These are phyloP conservation scores for Centruroides vittatus DNA, from an alignment of 1,140 invertebrate genomes.

Conservation along the genomic window DNA sequence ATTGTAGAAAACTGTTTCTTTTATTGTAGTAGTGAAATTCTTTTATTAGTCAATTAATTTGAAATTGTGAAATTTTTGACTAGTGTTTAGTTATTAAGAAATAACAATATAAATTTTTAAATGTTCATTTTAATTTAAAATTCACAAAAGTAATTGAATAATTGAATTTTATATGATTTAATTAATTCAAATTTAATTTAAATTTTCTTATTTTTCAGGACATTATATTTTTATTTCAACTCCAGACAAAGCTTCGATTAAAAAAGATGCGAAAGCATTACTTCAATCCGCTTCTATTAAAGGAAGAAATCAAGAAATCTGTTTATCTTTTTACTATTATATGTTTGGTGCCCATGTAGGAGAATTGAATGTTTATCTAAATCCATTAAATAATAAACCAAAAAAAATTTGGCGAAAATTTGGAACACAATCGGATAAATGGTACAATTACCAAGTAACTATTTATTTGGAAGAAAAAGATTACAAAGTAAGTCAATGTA, in stretches of 20 bases:
- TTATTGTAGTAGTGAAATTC: too few species aligned
- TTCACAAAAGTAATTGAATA: too few species aligned
- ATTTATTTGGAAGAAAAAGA: not conserved
- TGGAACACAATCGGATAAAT: constrained; percentile 13
- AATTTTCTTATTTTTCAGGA: not conserved
- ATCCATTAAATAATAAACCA: not conserved
- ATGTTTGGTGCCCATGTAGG: constrained; percentile 15
- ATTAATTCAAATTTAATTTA: too few species aligned
- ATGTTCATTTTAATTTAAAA: too few species aligned
- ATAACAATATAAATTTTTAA: too few species aligned
- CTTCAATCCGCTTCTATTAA: not conserved
- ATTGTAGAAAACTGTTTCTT: too few species aligned
- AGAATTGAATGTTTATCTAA: constrained; percentile 3
- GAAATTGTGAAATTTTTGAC: too few species aligned
- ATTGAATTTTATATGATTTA: too few species aligned
- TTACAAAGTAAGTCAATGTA: constrained; percentile 3
- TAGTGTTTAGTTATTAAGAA: too few species aligned
- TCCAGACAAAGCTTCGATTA: not conserved
- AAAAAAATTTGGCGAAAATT: constrained; percentile 4
- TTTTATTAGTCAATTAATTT: too few species aligned
- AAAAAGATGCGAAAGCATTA: not conserved
- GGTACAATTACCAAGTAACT: constrained; percentile 1
- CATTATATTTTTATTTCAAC: constrained; percentile 3
- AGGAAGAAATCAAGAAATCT: not conserved
- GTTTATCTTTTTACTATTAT: constrained; percentile 13